Conservation (phyloP, 2,888 invertebrate genomes). For the Coenonympha arcania region DNA sequence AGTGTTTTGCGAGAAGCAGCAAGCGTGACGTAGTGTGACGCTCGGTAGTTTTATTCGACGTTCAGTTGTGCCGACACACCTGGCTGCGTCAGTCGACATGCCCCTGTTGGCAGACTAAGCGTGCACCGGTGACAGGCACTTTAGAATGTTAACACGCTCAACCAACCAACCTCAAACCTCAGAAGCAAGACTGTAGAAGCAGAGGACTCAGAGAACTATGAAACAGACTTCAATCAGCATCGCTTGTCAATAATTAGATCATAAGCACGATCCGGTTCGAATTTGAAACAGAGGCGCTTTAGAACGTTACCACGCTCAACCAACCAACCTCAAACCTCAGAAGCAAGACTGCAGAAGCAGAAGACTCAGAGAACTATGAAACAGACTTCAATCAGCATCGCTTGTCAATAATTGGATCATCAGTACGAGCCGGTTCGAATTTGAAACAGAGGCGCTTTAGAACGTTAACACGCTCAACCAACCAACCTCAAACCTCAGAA, state of each 20-base stretch:
- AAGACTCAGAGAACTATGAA: conserved; percentile 18
- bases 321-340: too few relatives aligned
- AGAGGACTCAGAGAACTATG: conserved; percentile 10
- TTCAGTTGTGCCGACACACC: conserved; percentile 60
- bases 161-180: too few relatives aligned
- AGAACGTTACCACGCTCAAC: not conserved
- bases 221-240: conserved; percentile 33
- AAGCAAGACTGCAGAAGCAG: too few relatives aligned
- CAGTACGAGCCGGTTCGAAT: conserved; percentile 21
- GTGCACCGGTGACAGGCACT: conserved; percentile 3
- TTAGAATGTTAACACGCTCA: not conserved
- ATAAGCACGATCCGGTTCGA: conserved; percentile 19
- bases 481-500: too few relatives aligned
- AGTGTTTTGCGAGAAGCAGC: conserved; percentile 53
- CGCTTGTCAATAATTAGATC: conserved; percentile 23
- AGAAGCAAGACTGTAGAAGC: too few relatives aligned
- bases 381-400: conserved; percentile 32
- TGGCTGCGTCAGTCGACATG: conserved; percentile 49
- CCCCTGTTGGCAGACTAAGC: conserved; percentile 37
- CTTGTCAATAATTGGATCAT: conserved; percentile 26
- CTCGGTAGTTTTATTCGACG: conserved; percentile 45
- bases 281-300: conserved; percentile 44
- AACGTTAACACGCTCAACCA: not conserved
- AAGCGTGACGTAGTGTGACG: conserved; percentile 58
- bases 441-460: conserved; percentile 43